A percentile compares a stretch with the other conserved stretches of the same genome.
These are phyloP conservation scores for Montipora capitata DNA, from an alignment of 92 coral and sea anemone species.

Conservation along the genomic window DNA sequence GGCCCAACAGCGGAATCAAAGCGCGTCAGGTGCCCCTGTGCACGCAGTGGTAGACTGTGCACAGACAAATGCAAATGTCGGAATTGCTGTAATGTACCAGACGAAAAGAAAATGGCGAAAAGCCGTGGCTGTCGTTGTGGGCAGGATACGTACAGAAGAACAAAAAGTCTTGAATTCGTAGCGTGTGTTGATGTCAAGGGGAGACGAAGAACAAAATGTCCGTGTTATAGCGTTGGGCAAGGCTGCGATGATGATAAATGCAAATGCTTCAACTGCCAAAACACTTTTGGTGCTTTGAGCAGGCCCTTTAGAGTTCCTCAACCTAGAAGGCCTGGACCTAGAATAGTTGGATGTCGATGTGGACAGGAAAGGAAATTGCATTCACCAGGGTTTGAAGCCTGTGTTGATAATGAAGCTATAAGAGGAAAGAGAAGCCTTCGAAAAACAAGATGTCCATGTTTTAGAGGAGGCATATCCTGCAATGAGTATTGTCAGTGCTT, in stretches of 20 bases:
- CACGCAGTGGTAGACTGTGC: constrained; percentile 17
- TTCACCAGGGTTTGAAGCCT: constrained; percentile 3
- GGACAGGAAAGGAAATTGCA: not conserved
- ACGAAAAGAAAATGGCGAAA: not conserved
- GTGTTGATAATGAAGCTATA: not conserved
- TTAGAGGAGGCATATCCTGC: not conserved
- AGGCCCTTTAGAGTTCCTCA: constrained; percentile 6
- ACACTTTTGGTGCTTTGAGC: constrained; percentile 34
- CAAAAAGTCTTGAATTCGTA: not conserved
- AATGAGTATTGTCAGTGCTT: constrained; percentile 10
- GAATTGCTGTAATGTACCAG: constrained; percentile 20
- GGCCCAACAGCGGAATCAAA: not conserved
- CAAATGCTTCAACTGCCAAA: constrained; percentile 55
- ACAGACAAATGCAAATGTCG: constrained; percentile 54
- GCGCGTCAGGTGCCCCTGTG: constrained; percentile 35
- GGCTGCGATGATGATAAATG: constrained; percentile 42
- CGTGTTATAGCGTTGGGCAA: constrained; percentile 37
- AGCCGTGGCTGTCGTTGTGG: constrained; percentile 22
- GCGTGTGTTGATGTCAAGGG: constrained; percentile 41
- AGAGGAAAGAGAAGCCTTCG: not conserved
- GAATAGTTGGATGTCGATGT: constrained; percentile 11
- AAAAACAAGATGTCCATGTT: constrained; percentile 10
- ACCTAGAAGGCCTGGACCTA: not conserved
- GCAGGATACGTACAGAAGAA: constrained; percentile 20
- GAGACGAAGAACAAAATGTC: constrained; percentile 53